phyloP scores from a whole-genome alignment of 2,888 invertebrate species.

The Matsumyia berberina region DNA sequence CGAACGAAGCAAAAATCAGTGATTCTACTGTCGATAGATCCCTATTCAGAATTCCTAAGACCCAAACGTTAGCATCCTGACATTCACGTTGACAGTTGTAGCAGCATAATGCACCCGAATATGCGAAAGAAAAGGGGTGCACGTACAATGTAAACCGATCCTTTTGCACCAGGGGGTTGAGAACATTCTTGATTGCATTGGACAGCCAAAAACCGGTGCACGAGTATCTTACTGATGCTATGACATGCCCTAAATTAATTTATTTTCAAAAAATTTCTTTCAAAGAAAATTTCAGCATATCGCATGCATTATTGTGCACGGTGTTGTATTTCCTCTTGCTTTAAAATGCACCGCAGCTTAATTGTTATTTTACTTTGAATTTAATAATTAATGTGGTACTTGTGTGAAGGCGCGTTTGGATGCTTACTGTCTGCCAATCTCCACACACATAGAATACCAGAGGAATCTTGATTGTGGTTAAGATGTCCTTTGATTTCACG shows the following conservation, averaged over 20 bases:
- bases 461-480: conserved; percentile 65
- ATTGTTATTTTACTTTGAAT: conserved; percentile 64
- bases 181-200: conserved; percentile 57
- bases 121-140: conserved; percentile 50
- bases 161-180: conserved; percentile 27
- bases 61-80: conserved; percentile 19
- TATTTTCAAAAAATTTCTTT: conserved; percentile 47
- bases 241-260: conserved; percentile 49
- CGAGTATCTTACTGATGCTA: conserved; percentile 26
- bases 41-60: conserved; percentile 25
- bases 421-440: conserved; percentile 56
- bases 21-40: conserved; percentile 53
- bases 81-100: conserved; percentile 40
- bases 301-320: conserved; percentile 11
- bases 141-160: conserved; percentile 31
- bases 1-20: conserved; percentile 34
- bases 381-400: conserved; percentile 67
- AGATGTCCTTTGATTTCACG: conserved; percentile 64
- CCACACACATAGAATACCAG: conserved; percentile 45
- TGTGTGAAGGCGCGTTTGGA: conserved; percentile 42
- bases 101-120: conserved; percentile 41
- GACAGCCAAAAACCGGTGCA: conserved; percentile 43
- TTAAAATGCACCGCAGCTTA: conserved; percentile 58
- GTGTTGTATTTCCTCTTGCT: conserved; percentile 18
- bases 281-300: conserved; percentile 19